These are phyloP conservation scores for Drosophila eugracilis DNA, from an alignment of 1,140 invertebrate genomes.

Conservation along the genomic window DNA sequence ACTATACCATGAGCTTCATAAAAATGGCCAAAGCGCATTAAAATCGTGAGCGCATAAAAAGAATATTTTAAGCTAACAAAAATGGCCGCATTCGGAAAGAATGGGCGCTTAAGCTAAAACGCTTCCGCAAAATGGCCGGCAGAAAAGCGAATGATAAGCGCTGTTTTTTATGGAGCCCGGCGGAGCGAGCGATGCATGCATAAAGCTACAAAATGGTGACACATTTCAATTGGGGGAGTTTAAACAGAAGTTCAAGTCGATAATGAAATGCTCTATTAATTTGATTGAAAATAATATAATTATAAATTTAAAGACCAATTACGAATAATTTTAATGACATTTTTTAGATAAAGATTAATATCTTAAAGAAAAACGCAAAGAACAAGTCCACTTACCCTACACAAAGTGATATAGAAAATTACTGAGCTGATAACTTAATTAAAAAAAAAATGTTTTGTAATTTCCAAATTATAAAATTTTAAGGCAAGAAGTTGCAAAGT, in stretches of 20 bases:
- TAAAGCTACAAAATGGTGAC: slow-evolving; percentile 66
- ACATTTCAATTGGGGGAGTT: slow-evolving; percentile 67
- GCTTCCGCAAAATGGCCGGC: slow-evolving; percentile 47
- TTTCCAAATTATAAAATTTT: too few relatives aligned
- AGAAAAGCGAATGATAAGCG: slow-evolving; percentile 41
- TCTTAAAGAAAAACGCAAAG: too few relatives aligned
- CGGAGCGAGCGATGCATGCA: slow-evolving; percentile 34
- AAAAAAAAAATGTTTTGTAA: too few relatives aligned
- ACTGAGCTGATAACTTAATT: too few relatives aligned
- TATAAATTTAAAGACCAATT: too few relatives aligned
- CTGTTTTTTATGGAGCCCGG: slow-evolving; percentile 42
- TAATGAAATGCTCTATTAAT: slow-evolving; percentile 1
- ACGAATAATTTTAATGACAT: too few relatives aligned
- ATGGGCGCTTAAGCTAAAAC: slow-evolving; percentile 64
- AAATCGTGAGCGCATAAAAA: slow-evolving; percentile 74
- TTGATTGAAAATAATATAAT: too few relatives aligned
- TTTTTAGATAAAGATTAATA: too few relatives aligned
- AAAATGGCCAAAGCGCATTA: slow-evolving; percentile 76
- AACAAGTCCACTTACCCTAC: too few relatives aligned
- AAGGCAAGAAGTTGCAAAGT: too few relatives aligned
- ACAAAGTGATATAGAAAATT: too few relatives aligned
- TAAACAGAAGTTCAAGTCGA: slow-evolving; percentile 4
- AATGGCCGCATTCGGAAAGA: slow-evolving; percentile 31
- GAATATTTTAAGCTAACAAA: slow-evolving; percentile 65
- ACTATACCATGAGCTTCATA: slow-evolving; percentile 36